Conservation (phyloP, 2,797 vertebrate species). For the Chelmon rostratus region DNA sequence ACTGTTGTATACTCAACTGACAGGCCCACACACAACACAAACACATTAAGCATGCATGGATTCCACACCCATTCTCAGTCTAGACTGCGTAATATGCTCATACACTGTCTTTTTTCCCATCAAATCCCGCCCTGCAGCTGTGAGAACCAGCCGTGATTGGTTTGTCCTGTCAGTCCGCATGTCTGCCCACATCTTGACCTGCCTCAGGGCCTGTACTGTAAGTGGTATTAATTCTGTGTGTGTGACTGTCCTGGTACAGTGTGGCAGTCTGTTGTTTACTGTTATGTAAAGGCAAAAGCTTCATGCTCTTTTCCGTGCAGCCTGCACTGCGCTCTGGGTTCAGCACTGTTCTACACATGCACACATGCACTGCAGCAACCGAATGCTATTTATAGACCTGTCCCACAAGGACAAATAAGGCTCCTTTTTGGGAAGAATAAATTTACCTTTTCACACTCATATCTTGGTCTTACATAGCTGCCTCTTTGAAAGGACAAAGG, state of each 20-base stretch:
- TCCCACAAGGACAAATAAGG: conserved; percentile 63
- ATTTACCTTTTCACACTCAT: conserved; percentile 40
- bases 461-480: conserved; percentile 10
- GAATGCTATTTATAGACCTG: conserved; percentile 77
- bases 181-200: conserved; percentile 53
- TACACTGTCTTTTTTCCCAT: conserved; percentile 13
- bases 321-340: conserved; percentile 46
- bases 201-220: conserved; percentile 30
- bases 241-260: conserved; percentile 23
- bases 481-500: conserved; percentile 44
- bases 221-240: conserved; percentile 47
- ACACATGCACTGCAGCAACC: conserved; percentile 71
- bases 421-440: conserved; percentile 39
- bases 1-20: conserved; percentile 7
- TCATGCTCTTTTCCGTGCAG: conserved; percentile 59
- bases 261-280: conserved; percentile 40
- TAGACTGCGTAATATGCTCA: conserved; percentile 43
- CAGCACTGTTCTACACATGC: conserved; percentile 54
- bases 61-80: conserved; percentile 65
- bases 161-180: conserved; percentile 45
- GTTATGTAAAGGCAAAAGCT: conserved; percentile 57
- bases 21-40: conserved; percentile 19
- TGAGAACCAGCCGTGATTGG: conserved; percentile 65
- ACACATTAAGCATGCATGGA: conserved; percentile 40
- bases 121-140: conserved; percentile 58